Evolutionary conservation across 1,140 invertebrate genomes (phyloP).

Genomic region (Acromyrmex charruanus): DNA sequence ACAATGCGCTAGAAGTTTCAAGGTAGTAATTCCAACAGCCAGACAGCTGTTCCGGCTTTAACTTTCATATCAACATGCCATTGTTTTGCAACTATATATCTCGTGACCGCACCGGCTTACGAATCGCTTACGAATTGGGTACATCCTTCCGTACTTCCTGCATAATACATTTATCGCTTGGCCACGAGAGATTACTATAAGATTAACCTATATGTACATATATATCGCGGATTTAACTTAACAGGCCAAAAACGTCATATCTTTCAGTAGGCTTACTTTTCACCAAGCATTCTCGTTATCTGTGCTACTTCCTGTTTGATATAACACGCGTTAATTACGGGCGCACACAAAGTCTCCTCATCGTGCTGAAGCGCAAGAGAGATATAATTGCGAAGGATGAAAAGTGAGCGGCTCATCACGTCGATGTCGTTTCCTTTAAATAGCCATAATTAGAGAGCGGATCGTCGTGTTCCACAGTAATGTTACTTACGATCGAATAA

Average conservation of each 20-base stretch:
- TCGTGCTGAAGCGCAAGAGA: background rate
- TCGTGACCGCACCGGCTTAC: conserved; percentile 25
- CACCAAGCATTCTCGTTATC: conserved; percentile 12
- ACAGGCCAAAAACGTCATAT: conserved; percentile 23
- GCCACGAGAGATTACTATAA: conserved; percentile 31
- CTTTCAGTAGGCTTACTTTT: conserved; percentile 30
- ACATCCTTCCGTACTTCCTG: conserved; percentile 56
- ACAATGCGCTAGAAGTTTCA: background rate
- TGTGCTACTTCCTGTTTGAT: conserved; percentile 38
- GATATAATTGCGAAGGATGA: conserved; percentile 4
- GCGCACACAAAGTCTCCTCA: background rate
- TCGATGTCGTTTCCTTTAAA: conserved; percentile 39
- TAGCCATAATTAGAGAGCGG: conserved; percentile 36
- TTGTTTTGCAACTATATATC: conserved; percentile 28
- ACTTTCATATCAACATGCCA: conserved; percentile 3
- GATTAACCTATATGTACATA: background rate
- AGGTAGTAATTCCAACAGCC: background rate
- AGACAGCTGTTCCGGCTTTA: background rate
- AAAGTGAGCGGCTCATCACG: background rate
- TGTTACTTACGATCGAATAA: conserved; percentile 23
- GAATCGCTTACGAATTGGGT: conserved; percentile 20
- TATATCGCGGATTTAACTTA: conserved; percentile 27
- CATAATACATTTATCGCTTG: conserved; percentile 51
- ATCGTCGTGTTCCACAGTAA: conserved; percentile 34
- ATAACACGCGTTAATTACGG: conserved; percentile 39